Evolutionary conservation across 2,797 vertebrate genomes (phyloP), one percentile per base, ranked within the genome.

Genomic region (Podarcis siculus): DNA sequence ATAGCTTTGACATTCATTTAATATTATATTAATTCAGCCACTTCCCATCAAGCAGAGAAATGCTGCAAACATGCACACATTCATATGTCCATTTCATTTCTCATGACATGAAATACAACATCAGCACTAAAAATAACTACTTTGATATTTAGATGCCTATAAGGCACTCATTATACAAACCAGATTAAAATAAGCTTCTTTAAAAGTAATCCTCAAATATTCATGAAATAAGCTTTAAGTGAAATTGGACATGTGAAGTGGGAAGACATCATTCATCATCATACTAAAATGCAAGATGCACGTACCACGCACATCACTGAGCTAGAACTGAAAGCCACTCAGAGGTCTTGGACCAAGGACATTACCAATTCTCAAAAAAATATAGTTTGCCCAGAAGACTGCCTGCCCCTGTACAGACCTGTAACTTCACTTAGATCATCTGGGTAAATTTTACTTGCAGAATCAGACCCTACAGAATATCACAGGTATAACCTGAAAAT

Each of bases 1-100:
- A 45, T 86, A 92, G 82, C 91, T 94, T 90, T 66, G 81, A 91
- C 37, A 69, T 91, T 85, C 85, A 93, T 82, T 94, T 92, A 90
- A 82, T 32, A 86, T 94, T 94, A 95, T 30, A 84, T 91, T 89
- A 87, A 88, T 90, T 85, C 90, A 92, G 66, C 69, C 6, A 39
- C 86, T 83, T 83, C 69, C 72, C 71, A 72, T 77, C 93, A 90
- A 81, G 88, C 35, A 19, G 5, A 75, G 12, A 83, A 86, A 91
- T 23, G 10, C 85, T 64, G 35, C 91, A 90, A 64, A 91, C 27
- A 76, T 92, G 83, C 87, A 39, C 61, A 80, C 35, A 84, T 67
- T 35, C 71, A 39, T 58, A 76, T 82, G 79, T 85, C 85, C 78
- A 58, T 81, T 85, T 81, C 71, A 81, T 71, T 77, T 79, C 85